Evolutionary conservation across 2,113 vertebrate genomes (phyloP).

Genomic region (Rutilus rutilus): DNA sequence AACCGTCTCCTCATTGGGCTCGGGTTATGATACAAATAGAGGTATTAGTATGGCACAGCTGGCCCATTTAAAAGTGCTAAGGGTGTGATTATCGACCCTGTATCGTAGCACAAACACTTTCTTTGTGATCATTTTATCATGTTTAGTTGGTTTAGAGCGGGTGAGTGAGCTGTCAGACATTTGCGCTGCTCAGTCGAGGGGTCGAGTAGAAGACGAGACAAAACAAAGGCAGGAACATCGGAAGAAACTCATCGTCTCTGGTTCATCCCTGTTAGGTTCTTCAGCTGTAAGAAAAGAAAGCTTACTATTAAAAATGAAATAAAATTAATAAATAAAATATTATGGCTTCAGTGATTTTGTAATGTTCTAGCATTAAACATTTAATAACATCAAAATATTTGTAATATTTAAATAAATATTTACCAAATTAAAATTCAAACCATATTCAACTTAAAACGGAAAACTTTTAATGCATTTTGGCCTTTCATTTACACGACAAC

Average conservation of each 20-base stretch:
- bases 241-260: slow-evolving; percentile 72
- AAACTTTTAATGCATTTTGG: too few species aligned
- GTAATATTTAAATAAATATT: neutral
- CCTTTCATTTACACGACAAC: too few species aligned
- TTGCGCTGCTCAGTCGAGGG: neutral
- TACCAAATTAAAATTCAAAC: neutral
- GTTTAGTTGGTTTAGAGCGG: neutral
- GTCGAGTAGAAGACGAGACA: neutral
- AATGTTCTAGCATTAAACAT: neutral
- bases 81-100: neutral
- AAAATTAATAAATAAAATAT: neutral
- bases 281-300: slow-evolving; percentile 69
- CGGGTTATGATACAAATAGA: neutral
- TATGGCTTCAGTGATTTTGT: neutral
- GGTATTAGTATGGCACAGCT: slow-evolving; percentile 2
- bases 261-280: slow-evolving; percentile 79
- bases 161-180: neutral
- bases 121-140: neutral
- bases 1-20: neutral
- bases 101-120: neutral
- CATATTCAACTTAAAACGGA: too few species aligned
- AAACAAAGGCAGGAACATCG: neutral
- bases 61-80: slow-evolving; percentile 1
- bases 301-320: neutral
- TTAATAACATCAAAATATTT: neutral